These are phyloP conservation scores for Melanotaenia trifasciata DNA, from an alignment of 2,797 vertebrate genomes.

Conservation along the genomic window DNA sequence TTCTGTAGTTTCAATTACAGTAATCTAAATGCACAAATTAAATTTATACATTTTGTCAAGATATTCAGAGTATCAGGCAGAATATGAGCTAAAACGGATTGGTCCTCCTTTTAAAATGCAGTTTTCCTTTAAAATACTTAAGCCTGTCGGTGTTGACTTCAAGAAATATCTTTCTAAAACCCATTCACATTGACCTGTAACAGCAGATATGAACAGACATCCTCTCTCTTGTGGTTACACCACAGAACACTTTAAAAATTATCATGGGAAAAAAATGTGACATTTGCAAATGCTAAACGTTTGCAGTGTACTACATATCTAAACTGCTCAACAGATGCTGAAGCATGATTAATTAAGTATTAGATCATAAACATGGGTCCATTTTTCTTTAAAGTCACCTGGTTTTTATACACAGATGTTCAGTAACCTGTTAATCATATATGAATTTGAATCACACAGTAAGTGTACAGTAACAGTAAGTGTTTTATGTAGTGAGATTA, in stretches of 20 bases:
- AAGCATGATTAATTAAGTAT: neutral
- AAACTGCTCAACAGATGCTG: neutral
- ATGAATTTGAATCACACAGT: neutral
- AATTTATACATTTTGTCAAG: slow-evolving; percentile 5
- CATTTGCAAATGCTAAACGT: too few species aligned
- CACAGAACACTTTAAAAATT: neutral
- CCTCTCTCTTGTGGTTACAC: neutral
- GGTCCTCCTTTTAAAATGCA: neutral
- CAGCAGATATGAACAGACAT: neutral
- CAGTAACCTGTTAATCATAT: too few species aligned
- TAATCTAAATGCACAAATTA: neutral
- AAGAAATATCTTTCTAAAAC: neutral
- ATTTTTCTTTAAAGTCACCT: too few species aligned
- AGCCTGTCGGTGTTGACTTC: neutral
- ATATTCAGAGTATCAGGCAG: neutral
- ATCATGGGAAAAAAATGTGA: neutral
- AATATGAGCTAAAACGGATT: neutral
- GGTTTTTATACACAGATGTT: neutral
- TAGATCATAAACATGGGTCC: too few species aligned
- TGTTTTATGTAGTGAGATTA: too few species aligned
- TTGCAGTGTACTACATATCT: too few species aligned
- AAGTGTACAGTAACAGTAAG: neutral
- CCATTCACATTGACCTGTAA: neutral
- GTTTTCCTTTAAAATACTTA: neutral
- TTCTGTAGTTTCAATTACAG: neutral